Evolutionary conservation across 2,797 vertebrate genomes (phyloP).

Genomic region (Miichthys miiuy): DNA sequence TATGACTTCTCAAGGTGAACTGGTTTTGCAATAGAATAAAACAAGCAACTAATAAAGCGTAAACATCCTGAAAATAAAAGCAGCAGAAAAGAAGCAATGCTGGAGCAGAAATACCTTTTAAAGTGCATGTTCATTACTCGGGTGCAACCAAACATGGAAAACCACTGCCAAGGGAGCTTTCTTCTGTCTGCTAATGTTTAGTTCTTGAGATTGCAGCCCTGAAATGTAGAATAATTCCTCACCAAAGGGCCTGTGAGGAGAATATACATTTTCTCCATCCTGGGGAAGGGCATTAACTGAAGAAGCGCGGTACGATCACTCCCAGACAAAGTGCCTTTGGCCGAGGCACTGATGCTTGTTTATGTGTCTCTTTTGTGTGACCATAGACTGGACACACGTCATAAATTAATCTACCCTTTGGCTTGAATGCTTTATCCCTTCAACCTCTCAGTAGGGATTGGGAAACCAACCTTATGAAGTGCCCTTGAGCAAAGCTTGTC

Average conservation of each 20-base stretch:
- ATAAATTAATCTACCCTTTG: slow-evolving; percentile 52
- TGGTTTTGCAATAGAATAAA: background rate
- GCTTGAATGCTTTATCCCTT: slow-evolving; percentile 38
- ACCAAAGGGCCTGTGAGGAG: slow-evolving; percentile 17
- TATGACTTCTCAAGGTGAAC: slow-evolving; percentile 35
- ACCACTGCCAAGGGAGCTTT: slow-evolving; percentile 33
- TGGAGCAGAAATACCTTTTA: slow-evolving; percentile 27
- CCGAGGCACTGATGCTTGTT: slow-evolving; percentile 30
- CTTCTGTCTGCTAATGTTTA: slow-evolving; percentile 43
- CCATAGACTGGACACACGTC: slow-evolving; percentile 32
- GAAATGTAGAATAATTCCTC: slow-evolving; percentile 26
- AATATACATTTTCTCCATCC: slow-evolving; percentile 14
- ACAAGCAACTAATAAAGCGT: slow-evolving; percentile 8
- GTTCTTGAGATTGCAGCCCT: slow-evolving; percentile 45
- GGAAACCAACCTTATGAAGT: slow-evolving; percentile 46
- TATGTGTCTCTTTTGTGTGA: slow-evolving; percentile 39
- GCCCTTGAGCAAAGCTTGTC: slow-evolving; percentile 48
- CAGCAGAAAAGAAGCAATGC: slow-evolving; percentile 9
- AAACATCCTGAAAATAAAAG: slow-evolving; percentile 42
- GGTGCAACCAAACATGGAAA: slow-evolving; percentile 55
- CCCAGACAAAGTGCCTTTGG: slow-evolving; percentile 37
- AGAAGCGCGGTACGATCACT: slow-evolving; percentile 19
- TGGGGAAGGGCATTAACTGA: slow-evolving; percentile 43
- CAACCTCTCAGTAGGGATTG: slow-evolving; percentile 35
- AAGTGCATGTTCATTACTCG: slow-evolving; percentile 43